Evolutionary conservation across 2,113 vertebrate genomes (phyloP), one percentile per base, ranked within the genome.

Genomic region (Pluvialis apricaria): DNA sequence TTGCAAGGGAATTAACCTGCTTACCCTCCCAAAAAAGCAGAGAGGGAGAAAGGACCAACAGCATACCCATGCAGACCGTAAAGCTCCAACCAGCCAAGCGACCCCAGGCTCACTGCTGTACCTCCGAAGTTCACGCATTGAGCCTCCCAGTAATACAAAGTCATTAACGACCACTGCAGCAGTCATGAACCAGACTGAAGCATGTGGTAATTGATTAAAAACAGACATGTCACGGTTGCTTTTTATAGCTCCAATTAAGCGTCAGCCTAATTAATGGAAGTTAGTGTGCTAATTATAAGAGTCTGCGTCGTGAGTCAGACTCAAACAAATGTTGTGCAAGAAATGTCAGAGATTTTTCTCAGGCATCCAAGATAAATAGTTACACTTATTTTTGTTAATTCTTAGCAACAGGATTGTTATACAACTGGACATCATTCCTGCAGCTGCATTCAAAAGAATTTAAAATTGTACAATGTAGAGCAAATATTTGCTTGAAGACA

Each of bases 231-330:
- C 72, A 88, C 6, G 19, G 89, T 92, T 91, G 82, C 95, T 98
- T 97, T 97, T 97, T 94, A 95, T 96, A 97, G 92, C 57, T 96
- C 61, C 66, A 96, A 94, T 96, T 93, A 95, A 97, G 88, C 78
- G 65, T 69, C 93, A 90, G 73, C 31, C 82, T 96, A 97, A 97
- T 97, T 94, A 96, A 95, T 97, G 96, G 94, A 85, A 84, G 96
- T 94, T 96, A 93, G 88, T 62, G 61, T 86, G 79, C 92, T 97
- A 95, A 96, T 94, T 97, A 94, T 82, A 96, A 83, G 92, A 96
- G 91, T 69, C 88, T 95, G 90, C 6, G 19, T 72, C 52, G 92
- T 95, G 91, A 97, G 82, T 95, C 95, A 95, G 92, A 76, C 89
- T 95, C 82, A 88, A 94, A 91, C 65, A 94, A 97, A 95, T 3